These are phyloP conservation scores for Philypnodon macrostomus DNA, from an alignment of 2,797 vertebrate species.

Conservation along the genomic window DNA sequence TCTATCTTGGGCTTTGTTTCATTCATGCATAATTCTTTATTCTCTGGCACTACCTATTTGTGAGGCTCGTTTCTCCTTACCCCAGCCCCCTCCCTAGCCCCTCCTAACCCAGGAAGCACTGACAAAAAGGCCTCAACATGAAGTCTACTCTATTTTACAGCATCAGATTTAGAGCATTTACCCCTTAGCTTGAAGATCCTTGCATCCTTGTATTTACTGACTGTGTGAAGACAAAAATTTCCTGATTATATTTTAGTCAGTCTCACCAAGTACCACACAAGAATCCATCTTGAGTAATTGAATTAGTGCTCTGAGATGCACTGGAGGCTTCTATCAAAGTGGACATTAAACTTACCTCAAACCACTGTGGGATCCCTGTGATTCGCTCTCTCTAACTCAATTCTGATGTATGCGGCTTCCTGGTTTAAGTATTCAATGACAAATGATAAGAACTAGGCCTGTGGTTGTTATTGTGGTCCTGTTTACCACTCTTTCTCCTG, in stretches of 20 bases:
- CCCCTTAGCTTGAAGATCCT: too few species aligned
- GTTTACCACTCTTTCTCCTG: constrained; percentile 23
- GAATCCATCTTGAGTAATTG: constrained; percentile 4
- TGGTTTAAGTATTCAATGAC: not conserved
- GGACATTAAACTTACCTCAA: constrained; percentile 31
- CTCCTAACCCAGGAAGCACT: too few species aligned
- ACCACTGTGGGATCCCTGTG: constrained; percentile 22
- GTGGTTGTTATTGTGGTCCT: constrained; percentile 12
- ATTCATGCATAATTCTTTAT: too few species aligned
- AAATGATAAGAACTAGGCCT: not conserved
- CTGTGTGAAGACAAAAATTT: too few species aligned
- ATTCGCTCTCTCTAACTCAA: constrained; percentile 7
- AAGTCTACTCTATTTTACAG: too few species aligned
- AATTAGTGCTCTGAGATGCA: constrained; percentile 25
- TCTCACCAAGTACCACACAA: constrained; percentile 2
- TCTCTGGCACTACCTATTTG: too few species aligned
- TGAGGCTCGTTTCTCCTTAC: too few species aligned
- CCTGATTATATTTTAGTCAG: too few species aligned
- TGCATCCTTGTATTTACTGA: not conserved
- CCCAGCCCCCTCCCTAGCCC: too few species aligned
- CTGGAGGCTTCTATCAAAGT: constrained; percentile 27
- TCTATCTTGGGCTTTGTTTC: too few species aligned
- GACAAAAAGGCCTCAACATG: too few species aligned
- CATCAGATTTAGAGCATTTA: too few species aligned
- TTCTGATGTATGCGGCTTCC: constrained; percentile 1